Base-by-base conservation (phyloP, 2,888 invertebrate genomes). In the Formica aserva region DNA sequence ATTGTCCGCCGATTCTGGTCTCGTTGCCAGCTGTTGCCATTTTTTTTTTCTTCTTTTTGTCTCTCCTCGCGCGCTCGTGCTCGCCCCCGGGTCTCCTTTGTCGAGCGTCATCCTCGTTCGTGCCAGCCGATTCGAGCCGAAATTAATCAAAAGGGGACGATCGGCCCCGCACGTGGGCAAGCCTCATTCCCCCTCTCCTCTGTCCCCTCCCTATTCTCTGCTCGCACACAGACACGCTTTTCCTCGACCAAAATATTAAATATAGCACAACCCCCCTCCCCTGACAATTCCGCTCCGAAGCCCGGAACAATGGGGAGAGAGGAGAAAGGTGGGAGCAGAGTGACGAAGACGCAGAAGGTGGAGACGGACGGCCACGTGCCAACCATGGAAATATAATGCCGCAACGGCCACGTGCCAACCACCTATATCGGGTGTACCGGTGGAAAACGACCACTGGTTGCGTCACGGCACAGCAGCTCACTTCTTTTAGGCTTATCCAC, bases 231-330 rank as follows among this genome's bases (percentile, higher is more conserved):
- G 1, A n/a, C 77, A 74, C 81, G 63, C 82, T 83, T 86, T 90
- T 80, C 80, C 85, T 84, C 91, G 89, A 93, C 92, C 91, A 91
- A 93, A 92, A 92, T 93, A 93, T 93, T 92, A 92, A 92, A 92
- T 91, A 90, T 91, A 90, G 90, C 89, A 87, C 84, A 88, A 88
- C 86, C 76, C 85, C 85, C 86, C 76, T 85, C 85, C 86, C 82
- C 78, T 86, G 65, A 75, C 75, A 48, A 74, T 69, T 45, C 38
- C 85, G 84, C 77, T 85, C 26, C 60, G 82, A 89, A 78, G 83
- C 75, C 72, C 78, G 63, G 77, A 80, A 88, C 88, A 89, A 88
- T 87, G 48, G 71, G 75, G 22, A 5, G 75, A 80, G 77, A 63
- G 63, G 74, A 76, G 86, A 77, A 66, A 57, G 55, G 60, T 48